Conservation (phyloP, 2,113 vertebrate genomes). For the Dinomys branickii region DNA sequence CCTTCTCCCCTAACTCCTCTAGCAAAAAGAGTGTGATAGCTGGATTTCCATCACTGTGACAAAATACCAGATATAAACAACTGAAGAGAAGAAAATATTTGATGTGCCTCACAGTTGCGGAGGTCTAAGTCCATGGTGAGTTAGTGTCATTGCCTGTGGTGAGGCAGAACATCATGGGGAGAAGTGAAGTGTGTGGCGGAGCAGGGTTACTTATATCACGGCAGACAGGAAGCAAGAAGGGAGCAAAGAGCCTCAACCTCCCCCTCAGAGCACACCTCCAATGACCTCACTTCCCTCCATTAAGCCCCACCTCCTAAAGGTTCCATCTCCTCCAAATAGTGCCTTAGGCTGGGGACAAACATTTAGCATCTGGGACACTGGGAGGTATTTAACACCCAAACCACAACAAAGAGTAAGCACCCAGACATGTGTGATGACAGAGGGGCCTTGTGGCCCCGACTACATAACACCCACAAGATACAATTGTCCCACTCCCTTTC, state of each 20-base stretch:
- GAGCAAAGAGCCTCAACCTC: not conserved
- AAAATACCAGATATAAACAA: not conserved
- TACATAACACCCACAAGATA: not conserved
- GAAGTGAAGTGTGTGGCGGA: not conserved
- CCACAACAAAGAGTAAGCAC: not conserved
- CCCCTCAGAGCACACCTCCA: not conserved
- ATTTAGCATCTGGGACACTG: not conserved
- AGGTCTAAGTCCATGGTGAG: not conserved
- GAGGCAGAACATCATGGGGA: not conserved
- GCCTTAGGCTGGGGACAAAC: not conserved
- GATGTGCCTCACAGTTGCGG: not conserved
- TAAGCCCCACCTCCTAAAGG: not conserved
- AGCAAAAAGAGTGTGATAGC: not conserved
- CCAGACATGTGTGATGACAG: not conserved
- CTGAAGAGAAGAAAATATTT: not conserved
- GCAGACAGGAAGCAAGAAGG: not conserved
- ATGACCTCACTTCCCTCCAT: not conserved
- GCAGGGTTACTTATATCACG: not conserved
- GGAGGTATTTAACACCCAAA: not conserved
- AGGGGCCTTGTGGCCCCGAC: not conserved
- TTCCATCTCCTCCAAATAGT: not conserved
- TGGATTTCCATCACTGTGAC: not conserved
- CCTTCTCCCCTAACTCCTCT: not conserved
- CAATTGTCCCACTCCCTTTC: not conserved
- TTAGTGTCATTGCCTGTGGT: not conserved